Percentiles rank a stretch among this genome's conserved stretches.
phyloP scores from a whole-genome alignment of 1,140 invertebrate species.

The Drosophila gunungcola region DNA sequence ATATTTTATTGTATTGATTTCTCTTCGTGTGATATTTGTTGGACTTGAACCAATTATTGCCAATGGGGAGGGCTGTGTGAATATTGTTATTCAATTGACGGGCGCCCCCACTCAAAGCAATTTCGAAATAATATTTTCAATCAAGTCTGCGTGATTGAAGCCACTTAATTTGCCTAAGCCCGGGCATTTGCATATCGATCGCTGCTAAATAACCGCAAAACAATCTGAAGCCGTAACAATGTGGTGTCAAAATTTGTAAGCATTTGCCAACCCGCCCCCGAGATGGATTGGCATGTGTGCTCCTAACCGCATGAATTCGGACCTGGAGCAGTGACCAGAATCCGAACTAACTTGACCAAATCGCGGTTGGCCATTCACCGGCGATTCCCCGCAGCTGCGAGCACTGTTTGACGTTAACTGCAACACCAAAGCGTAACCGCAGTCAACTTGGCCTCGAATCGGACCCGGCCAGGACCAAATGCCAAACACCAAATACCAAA shows the following conservation, averaged over 20 bases:
- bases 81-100: constrained; percentile 11
- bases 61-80: neutral
- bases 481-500: neutral
- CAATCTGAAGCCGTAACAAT: constrained; percentile 42
- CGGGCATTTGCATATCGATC: constrained; percentile 39
- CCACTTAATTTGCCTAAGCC: constrained; percentile 40
- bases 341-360: constrained; percentile 72
- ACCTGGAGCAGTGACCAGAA: constrained; percentile 42
- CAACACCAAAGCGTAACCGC: constrained; percentile 61
- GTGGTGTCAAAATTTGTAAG: constrained; percentile 41
- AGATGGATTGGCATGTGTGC: constrained; percentile 11
- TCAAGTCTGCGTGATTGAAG: constrained; percentile 11
- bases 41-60: constrained; percentile 9
- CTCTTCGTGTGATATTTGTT: neutral
- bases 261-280: constrained; percentile 13
- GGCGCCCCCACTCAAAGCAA: constrained; percentile 11
- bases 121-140: constrained; percentile 28
- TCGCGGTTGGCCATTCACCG: constrained; percentile 54
- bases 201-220: constrained; percentile 24
- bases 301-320: constrained; percentile 12
- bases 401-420: constrained; percentile 65
- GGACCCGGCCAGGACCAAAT: constrained; percentile 21
- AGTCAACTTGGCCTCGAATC: constrained; percentile 64
- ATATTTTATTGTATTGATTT: neutral
- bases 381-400: constrained; percentile 44